Percentiles rank a stretch among this genome's conserved stretches.
Conservation (phyloP, 92 coral and sea anemone species). For the Phenganax marumi region DNA sequence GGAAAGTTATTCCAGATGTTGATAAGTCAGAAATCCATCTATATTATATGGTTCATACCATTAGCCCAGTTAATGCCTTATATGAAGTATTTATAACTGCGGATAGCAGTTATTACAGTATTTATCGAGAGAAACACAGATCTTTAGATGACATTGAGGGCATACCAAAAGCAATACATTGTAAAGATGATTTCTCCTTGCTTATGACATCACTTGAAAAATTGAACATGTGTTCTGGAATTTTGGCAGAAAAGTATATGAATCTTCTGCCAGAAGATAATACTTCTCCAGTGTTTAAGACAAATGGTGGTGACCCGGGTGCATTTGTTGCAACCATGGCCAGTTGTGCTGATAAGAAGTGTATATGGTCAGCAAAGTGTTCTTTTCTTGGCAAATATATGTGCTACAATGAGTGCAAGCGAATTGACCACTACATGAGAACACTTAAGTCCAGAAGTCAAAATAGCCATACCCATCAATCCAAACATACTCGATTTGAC, state of each 20-base stretch:
- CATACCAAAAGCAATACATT: not conserved
- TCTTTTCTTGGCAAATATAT: not conserved
- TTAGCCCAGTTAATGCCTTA: not conserved
- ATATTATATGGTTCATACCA: not conserved
- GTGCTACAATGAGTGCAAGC: not conserved
- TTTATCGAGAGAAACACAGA: not conserved
- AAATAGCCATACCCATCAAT: not conserved
- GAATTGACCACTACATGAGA: conserved; percentile 10
- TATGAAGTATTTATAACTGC: not conserved
- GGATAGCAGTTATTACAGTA: not conserved
- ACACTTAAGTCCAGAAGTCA: not conserved
- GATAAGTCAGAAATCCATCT: not conserved
- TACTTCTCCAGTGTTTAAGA: not conserved
- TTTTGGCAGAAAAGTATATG: not conserved
- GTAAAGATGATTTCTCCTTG: not conserved
- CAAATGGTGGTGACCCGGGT: not conserved
- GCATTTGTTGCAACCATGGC: not conserved
- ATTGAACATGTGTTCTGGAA: not conserved
- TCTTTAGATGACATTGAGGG: not conserved
- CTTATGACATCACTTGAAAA: not conserved
- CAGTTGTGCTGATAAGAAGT: not conserved
- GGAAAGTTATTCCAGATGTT: conserved; percentile 12
- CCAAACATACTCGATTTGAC: conserved; percentile 49
- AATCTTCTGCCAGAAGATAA: conserved; percentile 5
- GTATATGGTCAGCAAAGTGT: conserved; percentile 5